Evolutionary conservation across 2,888 invertebrate species (phyloP).

Genomic region (Nomada fabriciana): DNA sequence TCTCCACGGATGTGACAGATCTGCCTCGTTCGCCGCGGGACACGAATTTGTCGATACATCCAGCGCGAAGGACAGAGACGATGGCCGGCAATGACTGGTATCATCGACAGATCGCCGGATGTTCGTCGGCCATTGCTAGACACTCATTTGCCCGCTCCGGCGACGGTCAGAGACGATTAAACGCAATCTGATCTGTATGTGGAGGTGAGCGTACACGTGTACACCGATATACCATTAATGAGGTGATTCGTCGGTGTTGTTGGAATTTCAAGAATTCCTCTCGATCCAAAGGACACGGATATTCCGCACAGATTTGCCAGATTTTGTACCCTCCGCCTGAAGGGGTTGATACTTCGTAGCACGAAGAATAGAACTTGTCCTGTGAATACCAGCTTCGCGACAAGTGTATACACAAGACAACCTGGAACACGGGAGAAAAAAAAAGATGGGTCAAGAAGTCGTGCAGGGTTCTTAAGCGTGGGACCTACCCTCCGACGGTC

Average conservation of each 20-base stretch:
- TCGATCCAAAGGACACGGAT: too few relatives aligned
- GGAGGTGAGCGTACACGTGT: not conserved
- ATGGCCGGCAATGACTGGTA: conserved; percentile 31
- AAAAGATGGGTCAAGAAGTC: conserved; percentile 39
- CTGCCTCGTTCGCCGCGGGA: conserved; percentile 75
- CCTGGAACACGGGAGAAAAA: conserved; percentile 14
- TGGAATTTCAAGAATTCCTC: not conserved
- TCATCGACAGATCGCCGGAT: conserved; percentile 61
- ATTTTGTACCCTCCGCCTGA: too few relatives aligned
- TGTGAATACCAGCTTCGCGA: not conserved
- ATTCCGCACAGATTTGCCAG: too few relatives aligned
- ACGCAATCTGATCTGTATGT: conserved; percentile 35
- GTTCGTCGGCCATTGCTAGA: conserved; percentile 52
- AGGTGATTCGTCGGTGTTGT: conserved; percentile 4
- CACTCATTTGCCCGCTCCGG: conserved; percentile 56
- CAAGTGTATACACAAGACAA: conserved; percentile 9
- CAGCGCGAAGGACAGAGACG: conserved; percentile 39
- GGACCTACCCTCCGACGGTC: conserved; percentile 54
- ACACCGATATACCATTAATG: conserved; percentile 13
- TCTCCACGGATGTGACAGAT: conserved; percentile 75
- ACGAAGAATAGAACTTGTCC: not conserved
- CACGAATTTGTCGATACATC: conserved; percentile 73
- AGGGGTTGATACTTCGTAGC: too few relatives aligned
- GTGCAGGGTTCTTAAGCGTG: conserved; percentile 23
- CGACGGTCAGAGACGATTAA: conserved; percentile 58